phyloP scores from a whole-genome alignment of 2,797 vertebrate species.

The Momotus momota region DNA sequence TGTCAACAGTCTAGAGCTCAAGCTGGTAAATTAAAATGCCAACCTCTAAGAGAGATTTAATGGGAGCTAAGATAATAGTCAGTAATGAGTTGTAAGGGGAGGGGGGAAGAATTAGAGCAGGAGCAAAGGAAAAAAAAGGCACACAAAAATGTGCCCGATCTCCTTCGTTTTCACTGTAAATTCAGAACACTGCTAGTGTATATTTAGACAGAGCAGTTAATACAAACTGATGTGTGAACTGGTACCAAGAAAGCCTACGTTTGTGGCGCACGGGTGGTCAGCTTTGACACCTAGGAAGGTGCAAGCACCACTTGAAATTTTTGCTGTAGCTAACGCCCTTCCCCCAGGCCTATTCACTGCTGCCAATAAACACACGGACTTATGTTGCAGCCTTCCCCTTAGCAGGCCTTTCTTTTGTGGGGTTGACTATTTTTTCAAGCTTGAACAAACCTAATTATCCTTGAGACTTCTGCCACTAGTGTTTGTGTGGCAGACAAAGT shows the following conservation, averaged over 20 bases:
- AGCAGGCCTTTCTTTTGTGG: background rate
- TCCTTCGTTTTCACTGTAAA: conserved; percentile 4
- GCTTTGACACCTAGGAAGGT: background rate
- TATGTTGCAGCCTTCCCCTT: background rate
- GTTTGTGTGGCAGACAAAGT: background rate
- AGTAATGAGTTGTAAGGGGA: background rate
- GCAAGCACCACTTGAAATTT: background rate
- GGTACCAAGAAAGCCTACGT: background rate
- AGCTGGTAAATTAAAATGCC: conserved; percentile 23
- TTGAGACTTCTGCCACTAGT: background rate
- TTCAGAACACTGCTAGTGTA: background rate
- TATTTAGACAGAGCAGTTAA: conserved; percentile 16
- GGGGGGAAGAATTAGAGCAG: background rate
- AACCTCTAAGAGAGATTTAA: conserved; percentile 4
- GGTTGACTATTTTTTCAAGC: background rate
- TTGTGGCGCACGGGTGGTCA: background rate
- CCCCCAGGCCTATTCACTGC: background rate
- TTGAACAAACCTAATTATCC: background rate
- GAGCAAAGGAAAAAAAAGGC: background rate
- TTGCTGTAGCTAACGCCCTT: background rate
- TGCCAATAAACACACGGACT: background rate
- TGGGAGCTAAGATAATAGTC: background rate
- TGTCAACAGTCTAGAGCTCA: conserved; percentile 28
- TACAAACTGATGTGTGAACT: background rate
- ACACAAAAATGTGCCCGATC: background rate